phyloP scores from a whole-genome alignment of 2,888 invertebrate genomes.

The Acholoe squamosa region DNA sequence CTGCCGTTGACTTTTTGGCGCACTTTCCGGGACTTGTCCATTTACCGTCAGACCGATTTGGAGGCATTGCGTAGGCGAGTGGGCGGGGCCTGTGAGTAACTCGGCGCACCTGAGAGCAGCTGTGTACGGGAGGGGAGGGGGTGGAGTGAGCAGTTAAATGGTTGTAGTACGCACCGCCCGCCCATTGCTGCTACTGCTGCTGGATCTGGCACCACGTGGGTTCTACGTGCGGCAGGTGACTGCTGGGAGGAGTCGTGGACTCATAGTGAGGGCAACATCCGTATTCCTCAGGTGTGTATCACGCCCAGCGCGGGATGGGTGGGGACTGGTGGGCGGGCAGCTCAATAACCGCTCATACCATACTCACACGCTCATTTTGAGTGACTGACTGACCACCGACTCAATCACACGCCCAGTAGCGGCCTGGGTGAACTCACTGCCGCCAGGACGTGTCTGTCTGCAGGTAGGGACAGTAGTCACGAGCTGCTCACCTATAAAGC shows the following conservation, averaged over 20 bases:
- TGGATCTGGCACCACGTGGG: not conserved
- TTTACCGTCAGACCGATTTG: conserved; percentile 13
- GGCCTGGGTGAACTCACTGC: not conserved
- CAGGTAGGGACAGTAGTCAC: not conserved
- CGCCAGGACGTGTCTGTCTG: too few species aligned
- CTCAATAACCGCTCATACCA: not conserved
- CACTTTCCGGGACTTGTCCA: conserved; percentile 13
- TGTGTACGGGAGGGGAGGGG: not conserved
- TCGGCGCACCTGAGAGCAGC: not conserved
- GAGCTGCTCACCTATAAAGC: not conserved
- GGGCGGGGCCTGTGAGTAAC: not conserved
- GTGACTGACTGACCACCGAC: not conserved
- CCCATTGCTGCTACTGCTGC: conserved; percentile 21
- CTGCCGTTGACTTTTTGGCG: conserved; percentile 15
- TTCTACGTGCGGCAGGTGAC: not conserved
- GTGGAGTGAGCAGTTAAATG: not conserved
- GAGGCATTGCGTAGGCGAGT: not conserved
- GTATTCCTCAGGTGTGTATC: conserved; percentile 38
- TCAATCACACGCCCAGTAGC: not conserved
- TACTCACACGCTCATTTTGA: not conserved
- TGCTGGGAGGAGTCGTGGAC: not conserved
- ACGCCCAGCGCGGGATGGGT: not conserved
- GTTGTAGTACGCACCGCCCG: not conserved
- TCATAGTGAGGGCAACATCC: not conserved
- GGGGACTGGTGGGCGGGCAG: conserved; percentile 4